phyloP scores from a whole-genome alignment of 1,140 invertebrate genomes.

The Dreissena polymorpha region DNA sequence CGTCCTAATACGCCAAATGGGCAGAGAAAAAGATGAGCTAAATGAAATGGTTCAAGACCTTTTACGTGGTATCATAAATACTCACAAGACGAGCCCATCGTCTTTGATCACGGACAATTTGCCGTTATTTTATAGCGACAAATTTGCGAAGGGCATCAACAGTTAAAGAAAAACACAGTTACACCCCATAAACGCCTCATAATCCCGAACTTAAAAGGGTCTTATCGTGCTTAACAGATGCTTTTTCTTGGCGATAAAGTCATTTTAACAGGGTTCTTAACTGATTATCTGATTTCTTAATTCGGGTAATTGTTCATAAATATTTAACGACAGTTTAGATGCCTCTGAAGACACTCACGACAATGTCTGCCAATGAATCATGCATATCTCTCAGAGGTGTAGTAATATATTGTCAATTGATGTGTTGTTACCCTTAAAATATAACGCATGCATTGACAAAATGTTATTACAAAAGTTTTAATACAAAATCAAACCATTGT shows the following conservation, averaged over 20 bases:
- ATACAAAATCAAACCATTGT: no score
- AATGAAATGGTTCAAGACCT: no score
- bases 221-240: constrained; percentile 11
- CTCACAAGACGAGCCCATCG: no score
- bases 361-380: no score
- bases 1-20: no score
- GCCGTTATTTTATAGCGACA: background rate
- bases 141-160: background rate
- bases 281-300: constrained; percentile 24
- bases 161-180: background rate
- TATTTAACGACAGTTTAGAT: constrained; percentile 4
- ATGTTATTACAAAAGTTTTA: no score
- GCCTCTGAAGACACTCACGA: background rate
- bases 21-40: no score
- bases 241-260: background rate
- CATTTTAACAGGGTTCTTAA: constrained; percentile 13
- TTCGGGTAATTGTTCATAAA: constrained; percentile 42
- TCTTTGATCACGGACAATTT: background rate
- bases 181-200: background rate
- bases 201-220: background rate
- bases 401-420: no score
- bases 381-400: no score
- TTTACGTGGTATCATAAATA: no score
- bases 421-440: no score
- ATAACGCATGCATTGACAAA: no score